Percentiles rank a stretch among this genome's conserved stretches.
Conservation (phyloP, 2,888 invertebrate genomes). For the Nasonia oneida region DNA sequence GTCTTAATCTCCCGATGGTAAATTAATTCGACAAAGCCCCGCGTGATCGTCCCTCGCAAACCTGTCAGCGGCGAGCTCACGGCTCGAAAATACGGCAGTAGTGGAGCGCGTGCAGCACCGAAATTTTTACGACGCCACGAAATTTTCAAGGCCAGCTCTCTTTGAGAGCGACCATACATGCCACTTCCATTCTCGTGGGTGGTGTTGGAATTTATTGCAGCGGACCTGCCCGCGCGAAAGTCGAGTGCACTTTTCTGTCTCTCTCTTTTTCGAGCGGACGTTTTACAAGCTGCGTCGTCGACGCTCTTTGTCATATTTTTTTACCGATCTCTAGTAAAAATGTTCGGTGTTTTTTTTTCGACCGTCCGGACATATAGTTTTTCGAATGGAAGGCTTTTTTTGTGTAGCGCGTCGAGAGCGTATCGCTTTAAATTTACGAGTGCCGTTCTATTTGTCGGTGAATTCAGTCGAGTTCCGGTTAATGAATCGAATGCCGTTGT, state of each 20-base stretch:
- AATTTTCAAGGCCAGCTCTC: conserved; percentile 56
- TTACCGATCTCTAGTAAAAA: conserved; percentile 1
- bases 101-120: not conserved
- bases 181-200: conserved; percentile 38
- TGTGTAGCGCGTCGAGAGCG: not conserved
- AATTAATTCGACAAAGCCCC: conserved; percentile 53
- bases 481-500: not conserved
- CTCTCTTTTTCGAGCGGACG: not conserved
- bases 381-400: conserved; percentile 12
- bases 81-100: not conserved
- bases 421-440: conserved; percentile 17
- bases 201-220: conserved; percentile 52
- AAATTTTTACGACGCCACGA: conserved; percentile 57
- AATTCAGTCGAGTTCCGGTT: conserved; percentile 1
- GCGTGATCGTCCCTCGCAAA: conserved; percentile 32
- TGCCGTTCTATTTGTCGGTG: not conserved
- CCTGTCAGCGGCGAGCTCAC: conserved; percentile 29
- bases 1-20: conserved; percentile 55
- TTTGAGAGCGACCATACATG: conserved; percentile 9
- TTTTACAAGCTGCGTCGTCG: conserved; percentile 21
- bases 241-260: conserved; percentile 35
- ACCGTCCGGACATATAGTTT: not conserved
- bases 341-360: not conserved
- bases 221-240: conserved; percentile 28
- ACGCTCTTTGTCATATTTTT: conserved; percentile 34